phyloP scores from a whole-genome alignment of 2,113 vertebrate species.

The Pachypanchax playfairii region DNA sequence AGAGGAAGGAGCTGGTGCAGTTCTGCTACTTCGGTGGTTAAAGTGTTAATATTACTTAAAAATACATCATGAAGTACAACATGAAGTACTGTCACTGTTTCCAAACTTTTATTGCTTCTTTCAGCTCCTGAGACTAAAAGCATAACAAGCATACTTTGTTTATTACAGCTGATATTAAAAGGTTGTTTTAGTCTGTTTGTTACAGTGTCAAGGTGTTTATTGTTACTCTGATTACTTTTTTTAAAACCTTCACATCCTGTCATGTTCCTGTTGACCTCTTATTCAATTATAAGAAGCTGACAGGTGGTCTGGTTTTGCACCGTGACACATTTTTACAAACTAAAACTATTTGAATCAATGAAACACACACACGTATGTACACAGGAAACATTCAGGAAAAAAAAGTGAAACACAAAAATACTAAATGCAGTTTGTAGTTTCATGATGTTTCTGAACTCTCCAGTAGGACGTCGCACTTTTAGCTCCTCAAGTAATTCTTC shows the following conservation, averaged over 20 bases:
- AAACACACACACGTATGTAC: neutral
- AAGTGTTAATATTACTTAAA: too few relatives aligned
- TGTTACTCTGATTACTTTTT: neutral
- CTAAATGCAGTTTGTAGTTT: neutral
- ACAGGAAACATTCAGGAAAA: too few relatives aligned
- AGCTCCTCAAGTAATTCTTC: neutral
- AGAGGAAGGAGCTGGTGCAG: too few relatives aligned
- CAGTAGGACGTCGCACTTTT: neutral
- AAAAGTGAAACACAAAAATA: neutral
- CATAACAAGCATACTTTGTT: neutral
- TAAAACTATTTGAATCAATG: accelerated
- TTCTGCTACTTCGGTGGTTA: too few relatives aligned
- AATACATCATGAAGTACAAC: too few relatives aligned
- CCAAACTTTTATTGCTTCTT: too few relatives aligned
- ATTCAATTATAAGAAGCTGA: neutral
- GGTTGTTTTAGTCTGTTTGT: neutral
- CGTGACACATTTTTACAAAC: neutral
- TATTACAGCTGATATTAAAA: neutral
- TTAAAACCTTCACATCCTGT: neutral
- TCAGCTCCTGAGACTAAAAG: too few relatives aligned
- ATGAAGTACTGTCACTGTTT: too few relatives aligned
- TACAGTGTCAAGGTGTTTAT: too few relatives aligned
- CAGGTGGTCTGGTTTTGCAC: neutral
- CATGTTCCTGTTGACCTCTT: slow-evolving; percentile 9
- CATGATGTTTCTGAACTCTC: neutral